Percentiles rank a stretch among this genome's conserved stretches.
Conservation (phyloP, 2,113 vertebrate species). For the Hippocampus barbouri region DNA sequence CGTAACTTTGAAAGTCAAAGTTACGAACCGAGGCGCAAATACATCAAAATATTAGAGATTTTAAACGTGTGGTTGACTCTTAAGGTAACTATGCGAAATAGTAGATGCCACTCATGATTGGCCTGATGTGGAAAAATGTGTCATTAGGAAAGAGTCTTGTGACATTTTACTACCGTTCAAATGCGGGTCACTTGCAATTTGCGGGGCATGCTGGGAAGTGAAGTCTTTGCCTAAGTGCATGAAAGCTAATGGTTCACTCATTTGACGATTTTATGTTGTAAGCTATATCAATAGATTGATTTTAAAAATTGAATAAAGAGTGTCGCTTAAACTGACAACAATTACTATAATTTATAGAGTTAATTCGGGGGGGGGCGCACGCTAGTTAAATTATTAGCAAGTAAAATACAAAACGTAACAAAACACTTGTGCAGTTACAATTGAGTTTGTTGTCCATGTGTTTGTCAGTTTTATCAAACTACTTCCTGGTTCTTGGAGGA, state of each 20-base stretch:
- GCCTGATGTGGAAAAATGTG: slow-evolving; percentile 60
- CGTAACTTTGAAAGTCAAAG: slow-evolving; percentile 11
- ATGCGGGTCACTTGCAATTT: slow-evolving; percentile 48
- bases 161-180: slow-evolving; percentile 77
- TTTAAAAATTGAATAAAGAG: not conserved
- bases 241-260: not conserved
- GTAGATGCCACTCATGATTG: slow-evolving; percentile 4
- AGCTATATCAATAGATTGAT: not conserved
- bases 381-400: no score
- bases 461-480: no score
- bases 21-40: not conserved
- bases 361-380: no score
- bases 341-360: no score
- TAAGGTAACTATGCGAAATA: no score
- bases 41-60: not conserved
- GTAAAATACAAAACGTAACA: no score
- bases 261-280: no score
- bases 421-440: no score
- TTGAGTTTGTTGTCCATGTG: no score
- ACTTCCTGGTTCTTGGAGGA: no score
- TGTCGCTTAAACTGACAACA: no score
- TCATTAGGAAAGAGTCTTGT: slow-evolving; percentile 73
- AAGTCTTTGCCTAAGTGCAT: slow-evolving; percentile 28
- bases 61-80: no score
- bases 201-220: slow-evolving; percentile 68